Conservation (phyloP, 2,888 invertebrate species). For the Lamellibrachia columna region DNA sequence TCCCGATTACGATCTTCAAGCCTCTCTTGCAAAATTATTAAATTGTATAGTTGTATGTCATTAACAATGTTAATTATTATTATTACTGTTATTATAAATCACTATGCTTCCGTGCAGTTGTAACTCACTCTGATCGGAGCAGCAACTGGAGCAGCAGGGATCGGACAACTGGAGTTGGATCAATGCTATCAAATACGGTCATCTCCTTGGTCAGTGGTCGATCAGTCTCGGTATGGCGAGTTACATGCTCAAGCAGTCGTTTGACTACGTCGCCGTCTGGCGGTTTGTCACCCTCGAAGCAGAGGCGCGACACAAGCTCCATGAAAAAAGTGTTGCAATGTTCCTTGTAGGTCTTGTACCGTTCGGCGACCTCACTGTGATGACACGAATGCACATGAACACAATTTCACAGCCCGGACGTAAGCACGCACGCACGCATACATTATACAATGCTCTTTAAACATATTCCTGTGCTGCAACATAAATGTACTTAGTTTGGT, state of each 20-base stretch:
- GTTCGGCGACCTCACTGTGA: conserved; percentile 32
- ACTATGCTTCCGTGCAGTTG: too few species aligned
- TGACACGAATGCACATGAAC: neutral
- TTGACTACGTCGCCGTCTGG: conserved; percentile 32
- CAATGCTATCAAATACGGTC: conserved; percentile 44
- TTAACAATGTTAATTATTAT: too few species aligned
- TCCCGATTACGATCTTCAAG: too few species aligned
- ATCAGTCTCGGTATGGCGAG: conserved; percentile 1
- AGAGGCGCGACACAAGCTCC: conserved; percentile 42
- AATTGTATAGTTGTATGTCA: too few species aligned
- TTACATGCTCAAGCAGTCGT: conserved; percentile 45
- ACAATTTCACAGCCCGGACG: neutral
- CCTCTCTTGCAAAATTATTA: too few species aligned
- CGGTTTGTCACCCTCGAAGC: conserved; percentile 39
- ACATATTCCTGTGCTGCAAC: too few species aligned
- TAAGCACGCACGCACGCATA: too few species aligned
- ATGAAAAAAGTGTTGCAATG: conserved; percentile 44
- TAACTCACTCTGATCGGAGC: conserved; percentile 47
- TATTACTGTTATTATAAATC: too few species aligned
- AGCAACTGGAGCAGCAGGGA: conserved; percentile 54
- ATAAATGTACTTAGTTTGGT: too few species aligned
- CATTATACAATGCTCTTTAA: too few species aligned
- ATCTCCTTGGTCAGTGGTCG: conserved; percentile 13
- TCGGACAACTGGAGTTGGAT: conserved; percentile 54
- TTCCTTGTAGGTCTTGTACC: conserved; percentile 36